Base-by-base conservation (phyloP, 2,113 vertebrate species). In the Callopanchax toddi region DNA sequence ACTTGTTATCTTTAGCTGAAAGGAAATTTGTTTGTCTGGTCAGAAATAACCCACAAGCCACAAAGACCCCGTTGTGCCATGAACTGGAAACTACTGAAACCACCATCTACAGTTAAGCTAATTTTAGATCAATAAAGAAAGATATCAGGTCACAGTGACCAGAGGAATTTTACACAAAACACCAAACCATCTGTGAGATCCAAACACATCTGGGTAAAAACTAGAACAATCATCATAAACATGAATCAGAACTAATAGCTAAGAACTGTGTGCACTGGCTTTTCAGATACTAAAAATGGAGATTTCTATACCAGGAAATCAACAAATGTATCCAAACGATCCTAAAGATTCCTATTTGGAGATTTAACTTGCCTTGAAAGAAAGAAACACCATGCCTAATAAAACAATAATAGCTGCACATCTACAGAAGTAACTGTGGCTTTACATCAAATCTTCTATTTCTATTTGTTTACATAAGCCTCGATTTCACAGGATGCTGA, bases 401-500 rank as follows among this genome's bases (percentile, higher is more conserved):
- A 60, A 53, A 7, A 21, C 21, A 6, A 39, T 7, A 43, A 26
- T 40, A 42, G 4, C 20, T 29, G 12, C 5, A n/a, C 36, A 21
- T 58, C n/a, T 50, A 25, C 16, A 29, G 25, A 23, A 50, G 17
- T 10, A 51, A 51, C 5, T 9, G 49, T 32, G 32, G 40, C 16
- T 49, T 65, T 25, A 26, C 32, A 60, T 40, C 5, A 67, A 64
- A 18, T 21, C 45, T 59, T 61, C 15, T 59, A 0, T 70, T 70
- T 16, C 0, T 46, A 17, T 65, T 50, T 22, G 34, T 70, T 74
- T 56, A 67, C 32, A 59, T 63, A 50, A 51, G 34, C 7, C 53
- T 37, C 17, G 7, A 16, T 23, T 75, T 71, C 16, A 60, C 50
- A 60, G 54, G 23, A 34, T 70, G 36, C 54, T 66, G 40, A 55